Conservation (phyloP, 2,797 vertebrate genomes). For the Gymnocypris eckloni region DNA sequence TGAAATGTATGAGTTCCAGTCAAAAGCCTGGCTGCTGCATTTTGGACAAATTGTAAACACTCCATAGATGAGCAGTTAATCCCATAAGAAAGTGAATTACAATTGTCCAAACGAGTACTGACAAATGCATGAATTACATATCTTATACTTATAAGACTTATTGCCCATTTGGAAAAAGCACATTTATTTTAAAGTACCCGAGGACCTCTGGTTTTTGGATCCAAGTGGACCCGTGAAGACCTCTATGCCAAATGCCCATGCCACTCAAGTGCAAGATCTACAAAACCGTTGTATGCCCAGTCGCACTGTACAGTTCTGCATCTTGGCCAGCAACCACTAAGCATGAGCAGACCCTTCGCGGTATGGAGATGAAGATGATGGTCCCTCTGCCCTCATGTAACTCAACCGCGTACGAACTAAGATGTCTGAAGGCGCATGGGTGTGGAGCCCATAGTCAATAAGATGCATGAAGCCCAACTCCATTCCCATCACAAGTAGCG, state of each 20-base stretch:
- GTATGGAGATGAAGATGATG: neutral
- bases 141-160: no score
- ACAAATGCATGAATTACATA: no score
- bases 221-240: no score
- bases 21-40: no score
- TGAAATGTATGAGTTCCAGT: no score
- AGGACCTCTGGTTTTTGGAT: no score
- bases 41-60: no score
- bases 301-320: fast-evolving
- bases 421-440: neutral
- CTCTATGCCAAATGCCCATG: neutral
- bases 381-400: neutral
- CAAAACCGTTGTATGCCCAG: neutral
- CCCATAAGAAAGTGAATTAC: no score
- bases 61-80: no score
- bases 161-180: no score
- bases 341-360: neutral
- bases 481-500: neutral
- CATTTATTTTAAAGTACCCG: no score
- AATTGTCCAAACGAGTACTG: no score
- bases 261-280: neutral
- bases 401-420: neutral
- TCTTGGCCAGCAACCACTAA: neutral
- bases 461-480: neutral
- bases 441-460: neutral